Base-by-base conservation (phyloP, 2,113 vertebrate genomes). In the Nannospalax galili region DNA sequence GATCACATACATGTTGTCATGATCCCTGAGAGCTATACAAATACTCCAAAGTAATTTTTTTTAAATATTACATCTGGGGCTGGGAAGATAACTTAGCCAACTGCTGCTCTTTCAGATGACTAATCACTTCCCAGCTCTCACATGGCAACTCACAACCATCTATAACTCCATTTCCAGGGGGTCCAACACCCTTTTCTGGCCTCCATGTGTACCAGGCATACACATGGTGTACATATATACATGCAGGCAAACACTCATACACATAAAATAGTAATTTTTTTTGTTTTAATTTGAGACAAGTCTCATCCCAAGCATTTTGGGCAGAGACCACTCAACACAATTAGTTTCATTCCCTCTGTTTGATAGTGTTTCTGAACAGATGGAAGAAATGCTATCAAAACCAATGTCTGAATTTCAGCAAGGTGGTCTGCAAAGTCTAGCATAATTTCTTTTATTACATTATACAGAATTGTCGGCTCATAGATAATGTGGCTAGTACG, bases 371-470 rank as follows among this genome's bases (percentile, higher is more conserved):
- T 92, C 80, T 84, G 56, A 8, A 79, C 48, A 90, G 45, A 90
- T 95, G 65, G 88, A 84, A 74, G 62, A 95, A 95, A 88, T 73
- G 65, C 48, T 95, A 16, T 87, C 94, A 45, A 96, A 90, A 91
- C 45, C 20, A 40, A 6, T 64, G 81, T 52, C 5, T 93, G 72
- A 84, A 82, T 94, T 84, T 90, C 73, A 84, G 14, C 58, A 94
- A 93, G 52, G 67, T n/a, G 7, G 35, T 89, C 92, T 93, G 32
- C 52, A 79, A 89, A 69, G 19, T 77, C n/a, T 62, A 56, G 32
- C 37, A 24, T 92, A 67, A 77, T 82, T 78, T 91, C 19, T 88
- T 62, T 69, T 62, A 84, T 64, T 60, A n/a, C 3, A 32, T 78
- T 56, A 37, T 12, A 91, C 26, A 78, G 73, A 86, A 42, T 5